phyloP scores from a whole-genome alignment of 1,140 invertebrate genomes.

The Panagrolaimus sp. region DNA sequence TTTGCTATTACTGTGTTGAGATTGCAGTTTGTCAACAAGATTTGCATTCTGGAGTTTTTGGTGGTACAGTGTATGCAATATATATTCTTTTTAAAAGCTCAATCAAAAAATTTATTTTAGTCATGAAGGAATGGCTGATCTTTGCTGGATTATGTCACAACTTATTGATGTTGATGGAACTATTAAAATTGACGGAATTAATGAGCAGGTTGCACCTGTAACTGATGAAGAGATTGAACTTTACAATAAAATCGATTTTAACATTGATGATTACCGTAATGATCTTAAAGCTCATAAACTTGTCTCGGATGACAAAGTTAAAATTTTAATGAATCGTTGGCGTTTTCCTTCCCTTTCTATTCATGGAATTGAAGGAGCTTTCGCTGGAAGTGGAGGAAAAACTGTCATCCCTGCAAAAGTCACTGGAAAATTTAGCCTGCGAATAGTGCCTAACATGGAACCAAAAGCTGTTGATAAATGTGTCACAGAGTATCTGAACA shows the following conservation, averaged over 20 bases:
- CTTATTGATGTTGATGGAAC: slow-evolving; percentile 77
- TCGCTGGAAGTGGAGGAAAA: slow-evolving; percentile 81
- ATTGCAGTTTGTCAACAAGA: slow-evolving; percentile 82
- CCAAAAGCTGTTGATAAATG: slow-evolving; percentile 82
- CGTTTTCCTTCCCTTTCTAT: slow-evolving; percentile 54
- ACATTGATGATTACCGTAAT: slow-evolving; percentile 71
- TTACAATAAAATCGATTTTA: slow-evolving; percentile 84
- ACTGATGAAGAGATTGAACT: slow-evolving; percentile 70
- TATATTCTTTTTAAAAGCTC: no score
- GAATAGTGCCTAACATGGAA: slow-evolving; percentile 61
- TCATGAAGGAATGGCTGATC: slow-evolving; percentile 79
- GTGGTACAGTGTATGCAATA: slow-evolving; percentile 67
- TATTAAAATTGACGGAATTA: slow-evolving; percentile 74
- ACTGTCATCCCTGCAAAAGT: slow-evolving; percentile 63
- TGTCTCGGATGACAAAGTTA: slow-evolving; percentile 70
- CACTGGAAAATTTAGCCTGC: slow-evolving; percentile 63
- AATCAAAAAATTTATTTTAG: slow-evolving; percentile 53
- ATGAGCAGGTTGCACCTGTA: slow-evolving; percentile 70
- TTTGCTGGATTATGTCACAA: slow-evolving; percentile 75
- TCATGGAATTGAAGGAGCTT: slow-evolving; percentile 76
- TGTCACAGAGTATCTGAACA: slow-evolving; percentile 29
- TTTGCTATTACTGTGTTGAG: slow-evolving; percentile 85
- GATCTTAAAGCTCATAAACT: slow-evolving; percentile 70
- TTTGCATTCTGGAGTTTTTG: slow-evolving; percentile 88
- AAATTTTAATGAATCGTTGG: slow-evolving; percentile 55